These are phyloP conservation scores for Odontocolon sp. DNA, from an alignment of 2,888 invertebrate species.

Conservation along the genomic window DNA sequence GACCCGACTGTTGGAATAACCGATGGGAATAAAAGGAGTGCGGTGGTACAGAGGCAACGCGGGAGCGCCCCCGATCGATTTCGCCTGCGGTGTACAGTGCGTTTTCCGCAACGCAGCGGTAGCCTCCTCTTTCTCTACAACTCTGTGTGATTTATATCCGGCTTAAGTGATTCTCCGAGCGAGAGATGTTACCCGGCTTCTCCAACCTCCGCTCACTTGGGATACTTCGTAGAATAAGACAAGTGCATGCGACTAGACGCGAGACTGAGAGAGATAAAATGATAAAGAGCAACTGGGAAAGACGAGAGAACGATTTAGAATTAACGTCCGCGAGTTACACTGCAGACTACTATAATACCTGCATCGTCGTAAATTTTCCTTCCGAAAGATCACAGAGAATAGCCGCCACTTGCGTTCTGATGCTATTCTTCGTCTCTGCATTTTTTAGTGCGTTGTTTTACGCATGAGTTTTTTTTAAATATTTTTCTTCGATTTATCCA, in stretches of 20 bases:
- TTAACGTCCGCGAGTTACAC: constrained; percentile 57
- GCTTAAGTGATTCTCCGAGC: constrained; percentile 60
- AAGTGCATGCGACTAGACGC: constrained; percentile 6
- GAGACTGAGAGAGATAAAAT: constrained; percentile 23
- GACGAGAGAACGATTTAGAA: constrained; percentile 61
- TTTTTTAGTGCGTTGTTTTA: constrained; percentile 5
- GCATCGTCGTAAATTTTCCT: constrained; percentile 63
- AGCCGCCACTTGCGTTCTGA: constrained; percentile 40
- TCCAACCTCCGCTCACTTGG: constrained; percentile 20
- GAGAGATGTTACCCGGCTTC: constrained; percentile 45
- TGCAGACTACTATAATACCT: constrained; percentile 44
- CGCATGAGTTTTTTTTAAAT: constrained; percentile 11
- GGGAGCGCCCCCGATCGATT: constrained; percentile 41
- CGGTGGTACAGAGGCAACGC: background rate
- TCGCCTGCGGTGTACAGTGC: constrained; percentile 38
- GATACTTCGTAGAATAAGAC: constrained; percentile 38
- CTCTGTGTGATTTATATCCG: constrained; percentile 61
- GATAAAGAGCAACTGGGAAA: constrained; percentile 15
- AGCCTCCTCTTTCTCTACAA: constrained; percentile 37
- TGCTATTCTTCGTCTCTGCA: background rate
- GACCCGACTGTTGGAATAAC: background rate
- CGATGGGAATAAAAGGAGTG: background rate
- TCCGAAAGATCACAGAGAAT: constrained; percentile 61
- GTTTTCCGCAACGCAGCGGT: constrained; percentile 37
- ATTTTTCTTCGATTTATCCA: constrained; percentile 2